These are phyloP conservation scores for Harpegnathos saltator DNA, from an alignment of 1,140 invertebrate genomes.

Conservation along the genomic window DNA sequence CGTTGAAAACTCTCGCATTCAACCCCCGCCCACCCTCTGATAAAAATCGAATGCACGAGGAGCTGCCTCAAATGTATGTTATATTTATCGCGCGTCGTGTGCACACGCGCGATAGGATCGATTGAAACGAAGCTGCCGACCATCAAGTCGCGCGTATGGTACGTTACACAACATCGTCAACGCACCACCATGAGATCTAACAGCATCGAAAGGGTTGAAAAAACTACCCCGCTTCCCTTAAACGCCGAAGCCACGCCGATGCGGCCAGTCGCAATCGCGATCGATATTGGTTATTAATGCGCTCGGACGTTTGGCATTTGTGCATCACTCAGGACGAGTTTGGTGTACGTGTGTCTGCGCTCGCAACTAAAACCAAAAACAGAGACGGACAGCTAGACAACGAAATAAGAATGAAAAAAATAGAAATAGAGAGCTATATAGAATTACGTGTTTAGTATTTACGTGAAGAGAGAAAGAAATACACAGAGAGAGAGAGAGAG, in stretches of 20 bases:
- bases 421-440: conserved; percentile 25
- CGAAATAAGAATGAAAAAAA: conserved; percentile 16
- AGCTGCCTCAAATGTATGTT: conserved; percentile 2
- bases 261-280: conserved; percentile 18
- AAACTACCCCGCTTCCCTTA: neutral
- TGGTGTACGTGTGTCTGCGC: conserved; percentile 66
- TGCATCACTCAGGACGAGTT: conserved; percentile 56
- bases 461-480: neutral
- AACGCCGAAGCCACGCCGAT: neutral
- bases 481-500: neutral
- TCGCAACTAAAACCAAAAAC: conserved; percentile 44
- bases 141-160: neutral
- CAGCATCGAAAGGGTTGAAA: neutral
- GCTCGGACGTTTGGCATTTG: conserved; percentile 64
- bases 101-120: conserved; percentile 3
- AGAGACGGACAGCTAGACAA: conserved; percentile 37
- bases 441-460: conserved; percentile 14
- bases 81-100: conserved; percentile 16
- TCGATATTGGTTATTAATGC: conserved; percentile 21
- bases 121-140: neutral
- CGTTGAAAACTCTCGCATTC: conserved; percentile 28
- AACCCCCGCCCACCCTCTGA: neutral
- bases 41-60: conserved; percentile 14
- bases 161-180: conserved; percentile 22
- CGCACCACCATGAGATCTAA: conserved; percentile 1